Base-by-base conservation (phyloP, 2,113 vertebrate genomes). In the Egretta garzetta region DNA sequence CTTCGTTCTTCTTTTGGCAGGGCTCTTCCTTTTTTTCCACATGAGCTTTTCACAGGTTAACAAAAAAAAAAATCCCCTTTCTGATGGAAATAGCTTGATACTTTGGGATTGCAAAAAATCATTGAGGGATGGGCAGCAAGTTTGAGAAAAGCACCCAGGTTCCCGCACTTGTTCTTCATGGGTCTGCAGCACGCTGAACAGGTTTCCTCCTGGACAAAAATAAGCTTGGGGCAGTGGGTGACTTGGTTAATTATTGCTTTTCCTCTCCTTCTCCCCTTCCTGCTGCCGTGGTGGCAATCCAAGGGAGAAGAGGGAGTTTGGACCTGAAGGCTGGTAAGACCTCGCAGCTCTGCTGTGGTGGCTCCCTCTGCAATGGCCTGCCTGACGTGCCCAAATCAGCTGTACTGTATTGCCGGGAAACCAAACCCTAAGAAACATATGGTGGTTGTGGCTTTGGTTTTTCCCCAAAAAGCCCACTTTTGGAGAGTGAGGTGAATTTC, bases 141-240 rank as follows among this genome's bases (percentile, higher is more conserved):
- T 83, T 26, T 41, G 63, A 19, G 66, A 47, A 56, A 3, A 64
- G 67, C 50, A 66, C 49, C 49, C 10, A 8, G 23, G 47, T 27
- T 45, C 28, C 27, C 28, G 19, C 71, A 68, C 47, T 83, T 47
- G 45, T 14, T 55, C 39, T 76, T 67, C 55, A 18, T 4, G 8
- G 17, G 30, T 6, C 30, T 2, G 2, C 2, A 2, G 41, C 18
- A 21, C 1, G 0, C 49, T 23, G 49, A n/a, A 21, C 10, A n/a
- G 28, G 33, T 53, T 63, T 63, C 41, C 17, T 35, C 17, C 56
- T 10, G 58, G 37, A n/a, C 30, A 55, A 71, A 47, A n/a, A 12
- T 16, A 59, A 33, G 33, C 11, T 21, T 70, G 7, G n/a, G n/a
- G 24, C 41, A 35, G 63, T 8, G 5, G 20, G 13, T 16, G 22